These are phyloP conservation scores for Philotrypesis tridentata DNA, from an alignment of 1,140 invertebrate species.

Conservation along the genomic window DNA sequence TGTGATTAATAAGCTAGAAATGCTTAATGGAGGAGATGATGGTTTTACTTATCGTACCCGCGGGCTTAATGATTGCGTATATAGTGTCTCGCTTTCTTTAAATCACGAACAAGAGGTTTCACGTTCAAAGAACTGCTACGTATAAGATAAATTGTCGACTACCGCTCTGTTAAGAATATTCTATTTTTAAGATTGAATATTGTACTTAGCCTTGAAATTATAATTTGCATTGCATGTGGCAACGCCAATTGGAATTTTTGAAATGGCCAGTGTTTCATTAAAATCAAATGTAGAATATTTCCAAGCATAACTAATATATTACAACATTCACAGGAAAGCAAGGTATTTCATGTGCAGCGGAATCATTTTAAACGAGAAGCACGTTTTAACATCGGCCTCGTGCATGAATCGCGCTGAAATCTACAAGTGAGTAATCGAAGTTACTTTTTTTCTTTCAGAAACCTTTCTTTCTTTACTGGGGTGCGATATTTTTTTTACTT, in stretches of 20 bases:
- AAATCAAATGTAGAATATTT: too few species aligned
- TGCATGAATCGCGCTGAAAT: conserved; percentile 55
- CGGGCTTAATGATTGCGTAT: not conserved
- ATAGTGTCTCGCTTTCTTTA: not conserved
- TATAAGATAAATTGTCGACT: too few species aligned
- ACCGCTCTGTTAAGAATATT: too few species aligned
- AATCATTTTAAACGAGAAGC: conserved; percentile 45
- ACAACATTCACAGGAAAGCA: conserved; percentile 46
- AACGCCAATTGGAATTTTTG: not conserved
- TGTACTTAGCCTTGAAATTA: not conserved
- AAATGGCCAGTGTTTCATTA: too few species aligned
- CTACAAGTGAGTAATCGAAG: conserved; percentile 53
- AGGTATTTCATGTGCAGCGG: conserved; percentile 58
- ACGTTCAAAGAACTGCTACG: too few species aligned
- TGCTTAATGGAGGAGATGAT: not conserved
- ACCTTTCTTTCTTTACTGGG: too few species aligned
- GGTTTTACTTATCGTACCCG: not conserved
- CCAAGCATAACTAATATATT: conserved; percentile 8
- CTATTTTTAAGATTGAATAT: not conserved
- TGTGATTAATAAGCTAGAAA: not conserved
- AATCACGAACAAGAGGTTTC: too few species aligned
- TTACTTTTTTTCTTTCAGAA: conserved; percentile 10
- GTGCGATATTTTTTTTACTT: conserved; percentile 7
- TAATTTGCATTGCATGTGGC: not conserved
- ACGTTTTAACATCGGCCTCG: conserved; percentile 54